These are phyloP conservation scores for Sebastes goodei DNA, from an alignment of 2,797 vertebrate genomes.

Conservation along the genomic window DNA sequence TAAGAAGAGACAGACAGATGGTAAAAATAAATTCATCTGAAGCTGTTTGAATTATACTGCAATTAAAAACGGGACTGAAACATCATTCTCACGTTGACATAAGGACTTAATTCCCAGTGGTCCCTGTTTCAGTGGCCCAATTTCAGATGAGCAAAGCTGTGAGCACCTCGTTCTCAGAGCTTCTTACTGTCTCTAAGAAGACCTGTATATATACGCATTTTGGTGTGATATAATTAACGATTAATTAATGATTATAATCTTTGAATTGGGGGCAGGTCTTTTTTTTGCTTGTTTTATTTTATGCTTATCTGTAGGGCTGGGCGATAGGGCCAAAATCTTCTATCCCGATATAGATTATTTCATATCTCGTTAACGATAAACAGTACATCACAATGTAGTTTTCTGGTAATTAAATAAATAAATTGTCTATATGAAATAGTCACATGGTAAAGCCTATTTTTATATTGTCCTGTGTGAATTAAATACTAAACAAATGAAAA, in stretches of 20 bases:
- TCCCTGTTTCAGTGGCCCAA: conserved; percentile 8
- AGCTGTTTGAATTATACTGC: conserved; percentile 2
- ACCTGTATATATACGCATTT: background rate
- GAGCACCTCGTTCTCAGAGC: background rate
- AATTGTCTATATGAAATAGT: too few relatives aligned
- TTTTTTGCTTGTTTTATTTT: background rate
- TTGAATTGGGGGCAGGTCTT: background rate
- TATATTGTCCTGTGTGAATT: too few relatives aligned
- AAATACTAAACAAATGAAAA: too few relatives aligned
- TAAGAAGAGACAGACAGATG: background rate
- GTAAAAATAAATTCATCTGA: background rate
- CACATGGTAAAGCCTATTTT: too few relatives aligned
- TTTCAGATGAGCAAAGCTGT: conserved; percentile 12
- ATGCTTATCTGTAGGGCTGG: background rate
- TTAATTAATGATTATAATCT: background rate
- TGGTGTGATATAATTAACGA: background rate
- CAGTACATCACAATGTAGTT: too few relatives aligned
- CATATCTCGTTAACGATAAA: too few relatives aligned
- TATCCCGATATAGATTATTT: too few relatives aligned
- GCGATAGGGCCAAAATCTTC: too few relatives aligned
- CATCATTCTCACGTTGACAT: conserved; percentile 10
- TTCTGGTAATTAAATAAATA: too few relatives aligned
- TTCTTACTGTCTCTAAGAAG: background rate
- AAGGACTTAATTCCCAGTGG: conserved; percentile 17
- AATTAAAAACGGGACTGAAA: conserved; percentile 30